Base-by-base conservation (phyloP, 2,113 vertebrate species). In the Tichodroma muraria region DNA sequence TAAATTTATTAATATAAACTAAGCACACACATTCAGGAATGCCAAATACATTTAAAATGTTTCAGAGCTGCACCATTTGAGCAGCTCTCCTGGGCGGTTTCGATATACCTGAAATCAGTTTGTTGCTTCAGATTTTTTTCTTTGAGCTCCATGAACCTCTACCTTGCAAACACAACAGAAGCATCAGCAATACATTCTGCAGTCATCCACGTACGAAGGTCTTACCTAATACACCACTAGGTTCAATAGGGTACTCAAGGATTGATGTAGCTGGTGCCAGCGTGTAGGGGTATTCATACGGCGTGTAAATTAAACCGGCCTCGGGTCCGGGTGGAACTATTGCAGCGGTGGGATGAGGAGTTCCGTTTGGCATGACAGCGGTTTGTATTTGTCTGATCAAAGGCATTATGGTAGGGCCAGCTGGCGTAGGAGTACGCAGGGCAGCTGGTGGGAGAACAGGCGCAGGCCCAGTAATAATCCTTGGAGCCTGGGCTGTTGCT, bases 301-400 rank as follows among this genome's bases (percentile, higher is more conserved):
- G 99, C n/a, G 99, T 98, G 97, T 99, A 99, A 98, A 99, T 99
- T 96, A 99, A 98, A 79, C 99, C 99, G 80, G 99, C 98, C 96
- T 99, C 99, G 2, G 99, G 98, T 93, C 98, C 98, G 85, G 98
- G 99, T 94, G 98, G 98, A 94, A 99, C 94, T 97, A 99, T 98
- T 82, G 99, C 98, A 85, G 98, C 98, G 69, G 98, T 98, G 57
- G 98, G 98, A 97, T 99, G 99, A 89, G 98, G 99, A 91, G 98
- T 98, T 97, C 97, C 99, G 89, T 99, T 98, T 90, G 98, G 99
- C 98, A 99, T 98, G 95, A 99, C 98, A 96, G 98, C 98, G 97
- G 99, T 99, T 98, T 99, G 99, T 98, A 99, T 99, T 98, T 99
- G 99, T 98, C 99, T 99, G 97, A 99, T 99, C 98, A 99, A 98